phyloP scores from a whole-genome alignment of 2,888 invertebrate genomes.

The Leptopterna dolabrata region DNA sequence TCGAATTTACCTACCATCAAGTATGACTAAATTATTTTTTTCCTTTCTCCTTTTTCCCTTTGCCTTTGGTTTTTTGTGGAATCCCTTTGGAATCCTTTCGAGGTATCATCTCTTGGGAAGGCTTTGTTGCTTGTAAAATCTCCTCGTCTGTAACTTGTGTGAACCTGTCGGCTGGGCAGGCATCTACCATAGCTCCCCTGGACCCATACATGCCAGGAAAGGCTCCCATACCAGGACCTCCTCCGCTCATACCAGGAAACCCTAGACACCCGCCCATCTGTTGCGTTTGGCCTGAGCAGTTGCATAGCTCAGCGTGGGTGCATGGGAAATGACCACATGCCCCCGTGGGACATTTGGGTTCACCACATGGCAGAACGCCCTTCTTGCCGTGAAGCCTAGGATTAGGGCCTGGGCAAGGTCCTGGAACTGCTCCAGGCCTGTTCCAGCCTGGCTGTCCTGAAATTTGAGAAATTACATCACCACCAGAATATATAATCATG shows the following conservation, averaged over 20 bases:
- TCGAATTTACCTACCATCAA: background rate
- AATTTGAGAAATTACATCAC: background rate
- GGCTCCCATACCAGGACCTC: background rate
- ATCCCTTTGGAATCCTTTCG: background rate
- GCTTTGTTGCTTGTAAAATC: background rate
- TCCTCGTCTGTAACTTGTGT: slow-evolving; percentile 9
- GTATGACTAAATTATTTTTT: background rate
- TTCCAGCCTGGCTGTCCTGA: background rate
- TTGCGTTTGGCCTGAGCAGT: background rate
- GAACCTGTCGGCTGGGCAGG: background rate
- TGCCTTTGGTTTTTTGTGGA: background rate
- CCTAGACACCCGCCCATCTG: background rate
- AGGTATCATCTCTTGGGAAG: background rate
- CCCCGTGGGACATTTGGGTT: slow-evolving; percentile 10
- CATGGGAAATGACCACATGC: slow-evolving; percentile 30
- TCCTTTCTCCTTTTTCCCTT: slow-evolving; percentile 9
- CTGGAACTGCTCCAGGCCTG: background rate
- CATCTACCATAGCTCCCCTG: background rate
- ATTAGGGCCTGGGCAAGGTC: slow-evolving; percentile 18
- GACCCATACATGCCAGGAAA: background rate
- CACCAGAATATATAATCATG: background rate
- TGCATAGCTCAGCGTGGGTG: background rate
- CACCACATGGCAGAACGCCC: slow-evolving; percentile 25
- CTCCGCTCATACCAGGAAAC: background rate
- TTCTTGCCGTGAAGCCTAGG: slow-evolving; percentile 26